A percentile compares a stretch with the other conserved stretches of the same genome.
Conservation (phyloP, 2,797 vertebrate genomes). For the Buphagus erythrorhynchus region DNA sequence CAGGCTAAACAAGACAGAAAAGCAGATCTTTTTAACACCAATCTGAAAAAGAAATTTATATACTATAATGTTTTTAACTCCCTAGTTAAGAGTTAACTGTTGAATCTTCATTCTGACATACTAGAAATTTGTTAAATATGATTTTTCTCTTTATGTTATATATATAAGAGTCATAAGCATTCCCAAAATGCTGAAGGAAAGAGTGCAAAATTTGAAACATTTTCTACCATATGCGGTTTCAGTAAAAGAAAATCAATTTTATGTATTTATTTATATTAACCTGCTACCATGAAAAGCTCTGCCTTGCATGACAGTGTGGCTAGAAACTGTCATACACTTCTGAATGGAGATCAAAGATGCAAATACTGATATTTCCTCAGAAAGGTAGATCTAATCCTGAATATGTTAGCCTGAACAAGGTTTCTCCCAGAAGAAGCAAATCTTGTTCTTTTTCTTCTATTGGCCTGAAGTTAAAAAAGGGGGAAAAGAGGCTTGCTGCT, state of each 20-base stretch:
- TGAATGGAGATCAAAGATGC: neutral
- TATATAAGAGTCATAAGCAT: neutral
- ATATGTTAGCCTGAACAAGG: neutral
- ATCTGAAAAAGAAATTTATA: neutral
- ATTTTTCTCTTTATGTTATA: neutral
- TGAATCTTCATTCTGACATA: neutral
- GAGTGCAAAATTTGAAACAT: neutral
- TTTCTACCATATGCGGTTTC: neutral
- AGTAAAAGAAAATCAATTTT: neutral
- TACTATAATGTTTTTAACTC: neutral
- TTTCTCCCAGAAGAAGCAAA: neutral
- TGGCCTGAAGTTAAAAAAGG: neutral
- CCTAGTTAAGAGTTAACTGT: neutral
- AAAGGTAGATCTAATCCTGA: neutral
- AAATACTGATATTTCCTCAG: neutral
- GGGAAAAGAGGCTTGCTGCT: fast-evolving
- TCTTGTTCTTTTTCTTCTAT: neutral
- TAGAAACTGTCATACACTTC: neutral
- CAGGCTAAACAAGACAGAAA: neutral
- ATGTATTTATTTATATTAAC: neutral
- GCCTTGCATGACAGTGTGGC: neutral
- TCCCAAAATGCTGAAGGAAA: neutral
- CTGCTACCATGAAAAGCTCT: neutral
- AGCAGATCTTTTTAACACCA: neutral
- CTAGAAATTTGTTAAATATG: neutral